Evolutionary conservation across 2,888 invertebrate species (phyloP).

Genomic region (Asteroscopus sphinx): DNA sequence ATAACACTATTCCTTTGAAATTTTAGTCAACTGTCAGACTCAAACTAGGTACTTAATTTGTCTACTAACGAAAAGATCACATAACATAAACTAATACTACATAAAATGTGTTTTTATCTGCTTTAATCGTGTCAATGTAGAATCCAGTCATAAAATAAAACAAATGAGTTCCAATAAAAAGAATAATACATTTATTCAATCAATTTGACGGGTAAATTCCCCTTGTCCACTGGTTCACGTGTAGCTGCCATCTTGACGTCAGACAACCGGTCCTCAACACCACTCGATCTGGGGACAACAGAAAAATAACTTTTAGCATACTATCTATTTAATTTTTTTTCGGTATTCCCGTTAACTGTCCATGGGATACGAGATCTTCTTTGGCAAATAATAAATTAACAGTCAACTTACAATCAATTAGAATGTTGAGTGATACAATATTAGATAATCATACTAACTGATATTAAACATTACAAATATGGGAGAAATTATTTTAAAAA

Average conservation of each 20-base stretch:
- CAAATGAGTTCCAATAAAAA: conserved; percentile 12
- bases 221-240: conserved; percentile 36
- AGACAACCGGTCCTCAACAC: conserved; percentile 54
- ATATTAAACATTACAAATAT: not conserved
- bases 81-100: too few species aligned
- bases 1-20: too few species aligned
- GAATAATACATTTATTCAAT: conserved; percentile 43
- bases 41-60: too few species aligned
- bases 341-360: conserved; percentile 18
- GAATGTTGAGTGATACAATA: not conserved
- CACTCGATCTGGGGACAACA: conserved; percentile 70
- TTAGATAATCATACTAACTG: too few species aligned
- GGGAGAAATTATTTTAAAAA: too few species aligned
- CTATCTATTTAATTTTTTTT: conserved; percentile 40
- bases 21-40: too few species aligned
- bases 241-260: conserved; percentile 67
- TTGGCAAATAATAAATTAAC: not conserved
- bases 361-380: not conserved
- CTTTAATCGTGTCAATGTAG: too few species aligned
- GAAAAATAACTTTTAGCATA: conserved; percentile 55
- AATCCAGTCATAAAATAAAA: conserved; percentile 30
- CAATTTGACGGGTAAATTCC: conserved; percentile 33
- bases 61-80: too few species aligned
- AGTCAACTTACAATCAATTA: not conserved
- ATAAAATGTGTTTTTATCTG: too few species aligned